A percentile compares a stretch with the other conserved stretches of the same genome.
Evolutionary conservation across 1,140 invertebrate species (phyloP).

Genomic region (Pogonus chalceus): DNA sequence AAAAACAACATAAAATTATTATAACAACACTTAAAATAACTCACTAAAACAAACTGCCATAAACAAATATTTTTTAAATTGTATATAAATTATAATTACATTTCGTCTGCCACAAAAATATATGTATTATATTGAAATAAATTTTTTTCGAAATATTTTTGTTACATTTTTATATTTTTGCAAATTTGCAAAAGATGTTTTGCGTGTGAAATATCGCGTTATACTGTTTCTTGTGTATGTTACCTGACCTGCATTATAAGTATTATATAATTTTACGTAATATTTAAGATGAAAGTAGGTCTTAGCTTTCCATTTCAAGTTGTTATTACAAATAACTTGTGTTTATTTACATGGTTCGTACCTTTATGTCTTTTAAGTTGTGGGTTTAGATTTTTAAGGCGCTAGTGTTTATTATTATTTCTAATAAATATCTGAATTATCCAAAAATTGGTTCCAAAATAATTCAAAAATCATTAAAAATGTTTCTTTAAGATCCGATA

Average conservation of each 20-base stretch:
- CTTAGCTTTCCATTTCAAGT: no score
- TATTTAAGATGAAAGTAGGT: not conserved
- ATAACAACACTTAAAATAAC: not conserved
- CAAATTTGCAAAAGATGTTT: no score
- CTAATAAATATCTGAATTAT: no score
- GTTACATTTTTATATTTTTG: no score
- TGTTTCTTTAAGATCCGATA: no score
- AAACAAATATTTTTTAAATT: not conserved
- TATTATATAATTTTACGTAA: not conserved
- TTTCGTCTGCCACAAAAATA: not conserved
- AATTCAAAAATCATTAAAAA: no score
- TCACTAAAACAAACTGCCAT: not conserved
- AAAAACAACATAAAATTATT: not conserved
- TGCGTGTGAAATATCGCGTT: not conserved
- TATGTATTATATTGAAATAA: not conserved
- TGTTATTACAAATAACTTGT: no score
- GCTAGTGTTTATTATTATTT: no score
- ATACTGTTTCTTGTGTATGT: not conserved
- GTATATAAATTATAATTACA: not conserved
- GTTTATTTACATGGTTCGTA: no score
- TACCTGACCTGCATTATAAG: not conserved
- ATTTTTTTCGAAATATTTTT: not conserved
- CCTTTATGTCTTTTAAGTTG: no score
- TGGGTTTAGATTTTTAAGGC: no score
- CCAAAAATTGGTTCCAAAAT: no score